phyloP scores from a whole-genome alignment of 2,888 invertebrate species.

The Brachyopa scutellaris region DNA sequence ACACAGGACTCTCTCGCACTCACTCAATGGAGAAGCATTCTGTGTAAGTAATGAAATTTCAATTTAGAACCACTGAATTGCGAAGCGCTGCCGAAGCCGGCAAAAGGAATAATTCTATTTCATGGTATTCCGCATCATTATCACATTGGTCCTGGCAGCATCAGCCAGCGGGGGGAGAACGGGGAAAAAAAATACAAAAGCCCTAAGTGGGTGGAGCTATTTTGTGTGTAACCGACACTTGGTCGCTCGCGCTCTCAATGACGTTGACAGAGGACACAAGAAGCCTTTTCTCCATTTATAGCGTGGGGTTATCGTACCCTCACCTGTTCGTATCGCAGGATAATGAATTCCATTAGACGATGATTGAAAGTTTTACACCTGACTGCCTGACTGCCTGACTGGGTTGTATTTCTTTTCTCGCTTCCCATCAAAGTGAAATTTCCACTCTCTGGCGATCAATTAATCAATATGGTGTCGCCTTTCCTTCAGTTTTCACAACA shows the following conservation, averaged over 20 bases:
- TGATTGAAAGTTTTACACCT: constrained; percentile 70
- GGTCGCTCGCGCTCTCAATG: constrained; percentile 34
- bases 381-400: constrained; percentile 41
- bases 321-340: constrained; percentile 40
- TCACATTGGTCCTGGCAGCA: constrained; percentile 21
- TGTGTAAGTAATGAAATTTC: constrained; percentile 71
- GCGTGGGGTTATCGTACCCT: neutral
- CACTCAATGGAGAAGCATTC: constrained; percentile 54
- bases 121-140: constrained; percentile 71
- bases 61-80: constrained; percentile 67
- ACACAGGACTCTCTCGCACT: constrained; percentile 1
- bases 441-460: constrained; percentile 60
- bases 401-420: neutral
- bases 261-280: constrained; percentile 50
- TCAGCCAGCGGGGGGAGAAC: too few relatives aligned
- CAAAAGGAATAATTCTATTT: constrained; percentile 70
- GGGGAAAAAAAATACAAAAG: too few relatives aligned
- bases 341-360: constrained; percentile 70
- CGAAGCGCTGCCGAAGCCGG: constrained; percentile 53
- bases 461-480: constrained; percentile 59
- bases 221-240: constrained; percentile 42
- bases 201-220: neutral
- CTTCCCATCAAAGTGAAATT: constrained; percentile 40
- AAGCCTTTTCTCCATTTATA: constrained; percentile 45
- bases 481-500: neutral